phyloP scores from a whole-genome alignment of 2,113 vertebrate species.

The Baryphthengus martii region DNA sequence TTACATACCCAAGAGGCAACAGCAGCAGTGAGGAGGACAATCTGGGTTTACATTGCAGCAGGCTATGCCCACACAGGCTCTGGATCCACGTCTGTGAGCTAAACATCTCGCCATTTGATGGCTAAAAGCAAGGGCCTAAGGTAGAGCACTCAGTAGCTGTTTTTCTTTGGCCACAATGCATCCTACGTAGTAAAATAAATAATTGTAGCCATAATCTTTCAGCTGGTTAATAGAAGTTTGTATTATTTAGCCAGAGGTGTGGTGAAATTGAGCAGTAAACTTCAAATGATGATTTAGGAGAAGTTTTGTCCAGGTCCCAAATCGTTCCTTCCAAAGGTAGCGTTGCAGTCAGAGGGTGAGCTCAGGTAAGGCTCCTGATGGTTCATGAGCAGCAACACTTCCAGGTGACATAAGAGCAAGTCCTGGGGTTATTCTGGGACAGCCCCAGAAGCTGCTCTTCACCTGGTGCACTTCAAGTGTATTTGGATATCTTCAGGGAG shows the following conservation, averaged over 20 bases:
- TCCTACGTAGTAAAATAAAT: background rate
- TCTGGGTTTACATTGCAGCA: background rate
- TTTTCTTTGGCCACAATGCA: background rate
- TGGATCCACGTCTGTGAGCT: fast-evolving
- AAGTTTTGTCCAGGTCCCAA: background rate
- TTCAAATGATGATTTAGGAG: background rate
- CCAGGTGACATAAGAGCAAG: background rate
- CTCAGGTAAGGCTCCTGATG: background rate
- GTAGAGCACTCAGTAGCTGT: background rate
- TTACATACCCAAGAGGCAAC: background rate
- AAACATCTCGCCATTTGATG: background rate
- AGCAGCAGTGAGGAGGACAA: background rate
- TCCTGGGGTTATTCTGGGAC: background rate
- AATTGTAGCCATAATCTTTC: background rate
- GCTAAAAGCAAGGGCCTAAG: background rate
- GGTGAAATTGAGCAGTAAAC: background rate
- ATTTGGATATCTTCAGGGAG: background rate
- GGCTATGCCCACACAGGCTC: background rate
- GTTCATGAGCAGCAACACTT: background rate
- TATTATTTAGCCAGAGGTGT: background rate
- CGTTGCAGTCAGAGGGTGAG: background rate
- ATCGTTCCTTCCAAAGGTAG: background rate
- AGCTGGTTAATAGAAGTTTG: background rate
- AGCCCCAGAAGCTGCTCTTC: background rate
- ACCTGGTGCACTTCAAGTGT: background rate